These are phyloP conservation scores for Pempheris klunzingeri DNA, from an alignment of 2,797 vertebrate species.

Conservation along the genomic window DNA sequence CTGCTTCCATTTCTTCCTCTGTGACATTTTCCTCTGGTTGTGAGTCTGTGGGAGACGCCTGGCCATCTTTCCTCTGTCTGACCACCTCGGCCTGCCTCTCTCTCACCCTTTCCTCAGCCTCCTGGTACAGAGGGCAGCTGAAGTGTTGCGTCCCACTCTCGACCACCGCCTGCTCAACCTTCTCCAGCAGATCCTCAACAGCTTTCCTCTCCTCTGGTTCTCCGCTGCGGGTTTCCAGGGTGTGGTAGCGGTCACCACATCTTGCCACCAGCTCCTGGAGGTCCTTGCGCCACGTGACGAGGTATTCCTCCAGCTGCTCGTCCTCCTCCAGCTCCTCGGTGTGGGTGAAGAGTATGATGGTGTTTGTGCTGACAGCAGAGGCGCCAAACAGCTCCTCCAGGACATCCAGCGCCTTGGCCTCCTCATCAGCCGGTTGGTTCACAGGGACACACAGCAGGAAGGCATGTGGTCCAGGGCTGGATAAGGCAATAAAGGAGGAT, in stretches of 20 bases:
- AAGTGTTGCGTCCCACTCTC: conserved; percentile 64
- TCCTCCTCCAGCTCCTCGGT: conserved; percentile 77
- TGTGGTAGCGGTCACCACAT: conserved; percentile 78
- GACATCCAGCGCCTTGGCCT: conserved; percentile 72
- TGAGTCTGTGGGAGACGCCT: background rate
- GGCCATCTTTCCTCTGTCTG: conserved; percentile 36
- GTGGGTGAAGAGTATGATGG: conserved; percentile 83
- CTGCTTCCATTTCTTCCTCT: conserved; percentile 61
- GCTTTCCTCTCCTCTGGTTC: conserved; percentile 37
- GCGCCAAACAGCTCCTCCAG: conserved; percentile 76
- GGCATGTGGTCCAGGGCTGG: conserved; percentile 82
- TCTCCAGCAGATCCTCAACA: conserved; percentile 75
- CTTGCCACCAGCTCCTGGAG: conserved; percentile 75
- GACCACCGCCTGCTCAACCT: conserved; percentile 75
- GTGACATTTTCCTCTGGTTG: conserved; percentile 34
- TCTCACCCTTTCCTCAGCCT: conserved; percentile 68
- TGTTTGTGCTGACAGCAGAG: conserved; percentile 61
- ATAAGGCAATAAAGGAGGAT: conserved; percentile 73
- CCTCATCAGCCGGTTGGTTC: conserved; percentile 68
- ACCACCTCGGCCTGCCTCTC: conserved; percentile 64
- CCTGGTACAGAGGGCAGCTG: conserved; percentile 74
- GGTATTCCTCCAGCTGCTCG: conserved; percentile 76
- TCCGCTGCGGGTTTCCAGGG: conserved; percentile 57
- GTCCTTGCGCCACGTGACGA: conserved; percentile 77
- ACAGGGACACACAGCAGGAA: conserved; percentile 84